phyloP scores from a whole-genome alignment of 2,113 vertebrate genomes.

The Eretmochelys imbricata region DNA sequence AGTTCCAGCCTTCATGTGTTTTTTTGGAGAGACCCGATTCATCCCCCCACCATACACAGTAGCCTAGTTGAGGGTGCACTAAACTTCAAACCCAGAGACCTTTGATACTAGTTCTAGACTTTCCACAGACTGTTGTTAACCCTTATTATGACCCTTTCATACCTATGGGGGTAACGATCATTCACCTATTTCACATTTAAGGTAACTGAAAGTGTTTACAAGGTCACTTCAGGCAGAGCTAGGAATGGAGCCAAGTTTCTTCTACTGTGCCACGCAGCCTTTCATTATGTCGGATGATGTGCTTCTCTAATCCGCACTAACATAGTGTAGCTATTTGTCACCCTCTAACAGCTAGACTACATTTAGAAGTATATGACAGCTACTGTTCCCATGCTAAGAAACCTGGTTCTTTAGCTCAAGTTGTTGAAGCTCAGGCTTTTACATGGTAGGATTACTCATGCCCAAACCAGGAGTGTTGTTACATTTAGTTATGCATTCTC shows the following conservation, averaged over 20 bases:
- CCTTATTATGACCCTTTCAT: not conserved
- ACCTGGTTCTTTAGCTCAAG: not conserved
- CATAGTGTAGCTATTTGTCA: fast-evolving
- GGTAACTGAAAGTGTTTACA: not conserved
- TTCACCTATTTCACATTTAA: fast-evolving
- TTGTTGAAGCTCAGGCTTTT: not conserved
- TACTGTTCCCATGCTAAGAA: fast-evolving
- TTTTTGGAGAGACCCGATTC: not conserved
- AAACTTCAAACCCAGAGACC: fast-evolving
- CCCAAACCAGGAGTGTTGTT: not conserved
- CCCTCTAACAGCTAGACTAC: not conserved
- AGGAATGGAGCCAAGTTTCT: not conserved
- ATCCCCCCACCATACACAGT: not conserved
- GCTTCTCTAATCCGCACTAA: fast-evolving
- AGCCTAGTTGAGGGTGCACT: not conserved
- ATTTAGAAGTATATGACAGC: fast-evolving
- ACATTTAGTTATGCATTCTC: not conserved
- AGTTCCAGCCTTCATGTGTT: fast-evolving
- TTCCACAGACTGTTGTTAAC: fast-evolving
- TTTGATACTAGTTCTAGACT: not conserved
- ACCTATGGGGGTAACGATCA: fast-evolving
- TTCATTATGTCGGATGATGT: not conserved
- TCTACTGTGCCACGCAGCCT: not conserved
- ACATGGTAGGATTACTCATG: not conserved
- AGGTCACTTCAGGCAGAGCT: not conserved